Percentiles rank a stretch among this genome's conserved stretches.
Conservation (phyloP, 2,113 vertebrate species). For the Scomber scombrus region DNA sequence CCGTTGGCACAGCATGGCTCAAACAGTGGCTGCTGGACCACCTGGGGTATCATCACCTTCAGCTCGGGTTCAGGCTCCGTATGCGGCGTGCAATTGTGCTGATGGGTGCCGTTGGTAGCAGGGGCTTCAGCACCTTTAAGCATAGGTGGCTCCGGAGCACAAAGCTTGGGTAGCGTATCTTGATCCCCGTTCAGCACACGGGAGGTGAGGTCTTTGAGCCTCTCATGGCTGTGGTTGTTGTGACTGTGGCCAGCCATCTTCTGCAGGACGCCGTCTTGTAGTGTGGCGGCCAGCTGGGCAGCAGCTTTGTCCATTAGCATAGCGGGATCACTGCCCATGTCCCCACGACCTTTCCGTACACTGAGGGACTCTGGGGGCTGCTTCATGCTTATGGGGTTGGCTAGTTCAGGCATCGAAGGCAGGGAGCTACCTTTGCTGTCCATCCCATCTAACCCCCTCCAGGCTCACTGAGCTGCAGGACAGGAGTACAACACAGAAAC, state of each 20-base stretch:
- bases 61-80: slow-evolving; percentile 91
- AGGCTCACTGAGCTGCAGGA: slow-evolving; percentile 64
- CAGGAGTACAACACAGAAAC: slow-evolving; percentile 17
- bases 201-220: slow-evolving; percentile 94
- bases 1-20: slow-evolving; percentile 90
- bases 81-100: slow-evolving; percentile 85
- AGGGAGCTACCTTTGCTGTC: slow-evolving; percentile 89
- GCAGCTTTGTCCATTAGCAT: slow-evolving; percentile 91
- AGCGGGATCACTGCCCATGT: slow-evolving; percentile 89
- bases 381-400: slow-evolving; percentile 92
- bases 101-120: slow-evolving; percentile 82
- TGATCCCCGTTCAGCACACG: slow-evolving; percentile 93
- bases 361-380: slow-evolving; percentile 91
- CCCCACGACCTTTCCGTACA: slow-evolving; percentile 87
- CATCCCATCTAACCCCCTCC: slow-evolving; percentile 81
- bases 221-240: slow-evolving; percentile 85
- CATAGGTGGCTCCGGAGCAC: slow-evolving; percentile 85
- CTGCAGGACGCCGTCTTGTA: slow-evolving; percentile 91
- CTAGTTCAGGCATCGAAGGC: slow-evolving; percentile 88
- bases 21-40: slow-evolving; percentile 86
- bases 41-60: slow-evolving; percentile 93
- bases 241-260: slow-evolving; percentile 91
- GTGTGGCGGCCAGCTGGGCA: slow-evolving; percentile 88
- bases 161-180: slow-evolving; percentile 87
- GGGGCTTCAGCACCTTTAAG: slow-evolving; percentile 89